These are phyloP conservation scores for Catamblyrhynchus diadema DNA, from an alignment of 2,797 vertebrate species.

Conservation along the genomic window DNA sequence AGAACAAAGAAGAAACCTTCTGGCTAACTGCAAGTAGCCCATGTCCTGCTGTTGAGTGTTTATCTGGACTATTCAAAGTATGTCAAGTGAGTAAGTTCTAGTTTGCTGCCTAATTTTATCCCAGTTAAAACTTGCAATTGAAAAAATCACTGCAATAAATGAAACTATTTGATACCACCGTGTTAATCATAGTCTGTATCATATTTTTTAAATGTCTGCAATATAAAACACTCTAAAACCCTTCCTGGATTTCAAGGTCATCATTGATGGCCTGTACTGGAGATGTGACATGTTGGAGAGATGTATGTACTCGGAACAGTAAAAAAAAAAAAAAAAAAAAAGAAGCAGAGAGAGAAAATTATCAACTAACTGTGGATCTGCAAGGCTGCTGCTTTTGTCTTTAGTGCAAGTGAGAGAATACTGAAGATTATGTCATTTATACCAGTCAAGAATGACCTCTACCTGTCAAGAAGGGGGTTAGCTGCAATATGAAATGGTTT, in stretches of 20 bases:
- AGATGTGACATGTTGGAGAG: not conserved
- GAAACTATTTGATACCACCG: not conserved
- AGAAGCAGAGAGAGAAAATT: not conserved
- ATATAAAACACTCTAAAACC: not conserved
- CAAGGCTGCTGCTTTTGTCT: not conserved
- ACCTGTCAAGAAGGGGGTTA: not conserved
- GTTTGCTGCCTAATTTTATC: not conserved
- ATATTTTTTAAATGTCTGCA: not conserved
- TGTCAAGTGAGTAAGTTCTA: not conserved
- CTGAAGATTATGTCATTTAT: not conserved
- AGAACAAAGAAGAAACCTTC: not conserved
- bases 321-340: not conserved
- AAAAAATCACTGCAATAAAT: not conserved
- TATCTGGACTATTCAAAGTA: not conserved
- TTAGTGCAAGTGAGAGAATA: not conserved
- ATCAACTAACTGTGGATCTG: not conserved
- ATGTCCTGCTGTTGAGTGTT: not conserved
- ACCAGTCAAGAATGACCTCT: not conserved
- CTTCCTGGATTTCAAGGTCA: not conserved
- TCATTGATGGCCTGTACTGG: not conserved
- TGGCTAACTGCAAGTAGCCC: not conserved
- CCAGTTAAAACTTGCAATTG: not conserved
- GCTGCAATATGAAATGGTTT: not conserved
- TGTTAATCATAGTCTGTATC: not conserved
- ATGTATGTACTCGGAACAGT: accelerated